These are phyloP conservation scores for Alfaro cultratus DNA, from an alignment of 2,797 vertebrate genomes.

Conservation along the genomic window DNA sequence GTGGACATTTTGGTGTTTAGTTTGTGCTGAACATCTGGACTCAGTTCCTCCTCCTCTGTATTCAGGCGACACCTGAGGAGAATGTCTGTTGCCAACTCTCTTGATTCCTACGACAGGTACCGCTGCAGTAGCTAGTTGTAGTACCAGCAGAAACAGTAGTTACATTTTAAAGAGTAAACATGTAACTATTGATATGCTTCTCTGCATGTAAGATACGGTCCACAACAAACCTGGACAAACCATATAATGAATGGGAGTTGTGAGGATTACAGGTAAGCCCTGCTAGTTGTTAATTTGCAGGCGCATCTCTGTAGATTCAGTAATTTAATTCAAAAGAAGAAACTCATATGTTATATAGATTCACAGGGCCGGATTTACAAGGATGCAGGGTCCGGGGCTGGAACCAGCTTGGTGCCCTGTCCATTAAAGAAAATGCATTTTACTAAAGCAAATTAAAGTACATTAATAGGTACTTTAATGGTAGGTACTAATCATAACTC, in stretches of 20 bases:
- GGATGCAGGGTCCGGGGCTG: neutral
- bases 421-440: neutral
- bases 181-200: slow-evolving; percentile 9
- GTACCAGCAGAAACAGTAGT: neutral
- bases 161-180: neutral
- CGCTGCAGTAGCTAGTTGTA: neutral
- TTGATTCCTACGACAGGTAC: slow-evolving; percentile 68
- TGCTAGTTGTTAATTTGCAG: slow-evolving; percentile 12
- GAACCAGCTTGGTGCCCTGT: neutral
- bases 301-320: neutral
- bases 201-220: slow-evolving; percentile 80
- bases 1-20: neutral
- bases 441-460: neutral
- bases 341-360: neutral
- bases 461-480: no score
- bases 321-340: neutral
- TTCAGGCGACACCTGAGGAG: slow-evolving; percentile 59
- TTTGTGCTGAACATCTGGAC: slow-evolving; percentile 5
- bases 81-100: slow-evolving; percentile 62
- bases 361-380: neutral
- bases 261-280: slow-evolving; percentile 83
- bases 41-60: slow-evolving; percentile 33
- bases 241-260: slow-evolving; percentile 84
- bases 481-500: no score
- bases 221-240: slow-evolving; percentile 80